These are phyloP conservation scores for Eulacestoma nigropectus DNA, from an alignment of 2,113 vertebrate species.

Conservation along the genomic window DNA sequence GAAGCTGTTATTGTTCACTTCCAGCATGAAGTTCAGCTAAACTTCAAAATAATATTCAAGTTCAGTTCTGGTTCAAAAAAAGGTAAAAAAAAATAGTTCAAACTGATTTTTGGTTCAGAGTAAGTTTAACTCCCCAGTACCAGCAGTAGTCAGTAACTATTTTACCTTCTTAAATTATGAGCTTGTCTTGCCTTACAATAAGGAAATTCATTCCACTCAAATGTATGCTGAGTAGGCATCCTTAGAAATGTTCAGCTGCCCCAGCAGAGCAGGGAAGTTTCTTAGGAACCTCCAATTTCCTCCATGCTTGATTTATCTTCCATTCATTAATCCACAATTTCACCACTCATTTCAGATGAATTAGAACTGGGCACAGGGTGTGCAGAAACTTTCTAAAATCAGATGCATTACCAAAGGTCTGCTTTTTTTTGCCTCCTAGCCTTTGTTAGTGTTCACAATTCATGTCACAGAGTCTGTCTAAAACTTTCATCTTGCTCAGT, in stretches of 20 bases:
- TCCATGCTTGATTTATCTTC: background rate
- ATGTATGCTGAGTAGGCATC: background rate
- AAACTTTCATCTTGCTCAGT: background rate
- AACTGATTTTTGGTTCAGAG: background rate
- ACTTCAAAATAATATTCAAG: background rate
- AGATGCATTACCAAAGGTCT: background rate
- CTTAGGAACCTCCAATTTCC: background rate
- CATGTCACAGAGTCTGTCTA: background rate
- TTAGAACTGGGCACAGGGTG: background rate
- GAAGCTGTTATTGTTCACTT: slow-evolving; percentile 29
- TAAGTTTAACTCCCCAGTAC: background rate
- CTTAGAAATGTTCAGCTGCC: background rate
- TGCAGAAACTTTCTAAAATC: background rate
- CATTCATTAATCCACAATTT: slow-evolving; percentile 1
- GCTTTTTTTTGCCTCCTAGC: background rate
- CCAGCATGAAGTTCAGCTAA: slow-evolving; percentile 3
- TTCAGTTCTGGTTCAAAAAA: slow-evolving; percentile 42
- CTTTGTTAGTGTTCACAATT: background rate
- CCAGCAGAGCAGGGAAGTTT: background rate
- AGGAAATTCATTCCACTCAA: slow-evolving; percentile 6
- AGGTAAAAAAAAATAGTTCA: background rate
- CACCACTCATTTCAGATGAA: slow-evolving; percentile 1
- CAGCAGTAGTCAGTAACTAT: background rate
- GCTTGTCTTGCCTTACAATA: background rate
- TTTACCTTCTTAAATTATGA: background rate